Conservation (phyloP, 1,140 invertebrate genomes). For the Cyrtorhinus lividipennis region DNA sequence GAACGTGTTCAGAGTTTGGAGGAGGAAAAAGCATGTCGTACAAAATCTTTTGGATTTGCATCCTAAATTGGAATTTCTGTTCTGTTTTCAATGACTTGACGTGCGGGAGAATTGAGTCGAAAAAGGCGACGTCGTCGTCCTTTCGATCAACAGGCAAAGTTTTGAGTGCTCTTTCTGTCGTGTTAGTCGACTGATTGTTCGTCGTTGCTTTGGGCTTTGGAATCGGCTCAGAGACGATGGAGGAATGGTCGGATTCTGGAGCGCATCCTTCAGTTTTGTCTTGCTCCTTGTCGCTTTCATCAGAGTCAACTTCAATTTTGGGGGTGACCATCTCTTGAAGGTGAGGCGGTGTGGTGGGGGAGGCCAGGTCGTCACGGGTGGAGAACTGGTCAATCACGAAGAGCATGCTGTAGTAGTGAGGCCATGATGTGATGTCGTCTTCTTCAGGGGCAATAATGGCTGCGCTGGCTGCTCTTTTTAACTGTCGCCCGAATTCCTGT, state of each 20-base stretch:
- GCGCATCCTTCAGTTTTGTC: background rate
- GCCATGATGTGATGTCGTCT: background rate
- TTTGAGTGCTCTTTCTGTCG: background rate
- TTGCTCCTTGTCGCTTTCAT: background rate
- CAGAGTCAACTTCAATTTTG: background rate
- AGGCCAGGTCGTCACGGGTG: background rate
- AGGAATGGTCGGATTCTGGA: background rate
- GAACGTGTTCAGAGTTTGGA: background rate
- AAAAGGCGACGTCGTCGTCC: background rate
- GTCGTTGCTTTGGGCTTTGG: background rate
- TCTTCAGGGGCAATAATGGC: background rate
- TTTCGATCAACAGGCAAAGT: background rate
- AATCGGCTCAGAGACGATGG: background rate
- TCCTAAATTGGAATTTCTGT: background rate
- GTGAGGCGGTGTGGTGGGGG: background rate
- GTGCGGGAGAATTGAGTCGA: background rate
- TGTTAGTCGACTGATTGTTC: background rate
- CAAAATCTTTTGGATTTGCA: background rate
- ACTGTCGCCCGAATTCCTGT: background rate
- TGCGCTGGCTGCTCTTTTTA: background rate
- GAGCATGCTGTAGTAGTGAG: background rate
- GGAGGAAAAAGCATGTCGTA: background rate
- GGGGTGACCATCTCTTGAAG: background rate
- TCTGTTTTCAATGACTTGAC: background rate
- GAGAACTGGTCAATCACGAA: background rate